Conservation (phyloP, 2,113 vertebrate species). For the Hippocampus barbouri region DNA sequence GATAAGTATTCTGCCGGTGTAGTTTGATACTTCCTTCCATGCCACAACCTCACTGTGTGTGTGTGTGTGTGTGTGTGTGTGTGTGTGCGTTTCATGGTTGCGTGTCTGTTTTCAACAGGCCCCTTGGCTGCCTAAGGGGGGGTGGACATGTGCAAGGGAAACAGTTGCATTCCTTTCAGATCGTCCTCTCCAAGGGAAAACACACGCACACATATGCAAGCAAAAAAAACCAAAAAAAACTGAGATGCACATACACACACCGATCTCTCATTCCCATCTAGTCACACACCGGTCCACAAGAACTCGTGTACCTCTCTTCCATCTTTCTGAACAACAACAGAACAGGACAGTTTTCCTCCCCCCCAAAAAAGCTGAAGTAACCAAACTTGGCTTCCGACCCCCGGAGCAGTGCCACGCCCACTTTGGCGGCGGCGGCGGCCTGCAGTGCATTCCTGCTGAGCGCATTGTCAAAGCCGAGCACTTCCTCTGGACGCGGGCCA, state of each 20-base stretch:
- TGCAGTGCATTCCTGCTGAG: constrained; percentile 76
- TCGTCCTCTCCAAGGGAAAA: constrained; percentile 57
- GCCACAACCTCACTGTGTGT: constrained; percentile 49
- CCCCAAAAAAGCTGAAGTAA: constrained; percentile 46
- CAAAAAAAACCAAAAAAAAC: not conserved
- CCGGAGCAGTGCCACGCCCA: constrained; percentile 65
- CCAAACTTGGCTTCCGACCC: constrained; percentile 74
- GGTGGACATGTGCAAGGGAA: constrained; percentile 64
- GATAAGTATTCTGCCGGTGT: constrained; percentile 71
- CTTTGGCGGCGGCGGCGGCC: constrained; percentile 56
- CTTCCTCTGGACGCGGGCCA: constrained; percentile 70
- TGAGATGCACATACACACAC: constrained; percentile 16
- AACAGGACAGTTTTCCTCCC: constrained; percentile 57
- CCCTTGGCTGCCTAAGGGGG: constrained; percentile 50
- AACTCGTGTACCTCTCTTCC: constrained; percentile 49
- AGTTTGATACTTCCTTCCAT: constrained; percentile 72
- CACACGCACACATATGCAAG: constrained; percentile 30
- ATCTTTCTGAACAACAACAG: constrained; percentile 55
- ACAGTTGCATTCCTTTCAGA: constrained; percentile 73
- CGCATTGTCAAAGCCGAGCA: constrained; percentile 76
- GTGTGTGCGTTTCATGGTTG: constrained; percentile 45
- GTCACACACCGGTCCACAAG: constrained; percentile 54
- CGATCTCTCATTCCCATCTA: constrained; percentile 52
- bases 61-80: constrained; percentile 23
- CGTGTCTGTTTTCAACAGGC: constrained; percentile 62